phyloP scores from a whole-genome alignment of 2,113 vertebrate genomes.

The Theristicus caerulescens region DNA sequence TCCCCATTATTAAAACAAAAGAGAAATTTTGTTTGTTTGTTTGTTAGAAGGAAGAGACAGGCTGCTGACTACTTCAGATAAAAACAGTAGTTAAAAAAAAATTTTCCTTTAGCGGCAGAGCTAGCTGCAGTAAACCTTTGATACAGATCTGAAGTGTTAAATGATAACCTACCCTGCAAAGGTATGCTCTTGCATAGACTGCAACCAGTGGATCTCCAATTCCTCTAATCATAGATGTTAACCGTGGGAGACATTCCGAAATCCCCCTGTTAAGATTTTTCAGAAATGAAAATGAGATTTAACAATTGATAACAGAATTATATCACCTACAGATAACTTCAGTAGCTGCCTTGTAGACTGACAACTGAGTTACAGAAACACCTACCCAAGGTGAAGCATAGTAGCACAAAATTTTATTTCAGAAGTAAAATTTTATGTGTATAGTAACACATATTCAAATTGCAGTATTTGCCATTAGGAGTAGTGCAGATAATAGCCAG shows the following conservation, averaged over 20 bases:
- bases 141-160: neutral
- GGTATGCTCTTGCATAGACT: conserved; percentile 93
- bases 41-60: neutral
- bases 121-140: neutral
- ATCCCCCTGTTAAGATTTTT: conserved; percentile 81
- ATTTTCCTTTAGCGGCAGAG: neutral
- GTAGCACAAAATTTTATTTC: neutral
- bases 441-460: neutral
- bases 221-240: conserved; percentile 92
- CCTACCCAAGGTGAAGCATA: neutral
- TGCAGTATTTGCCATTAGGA: neutral
- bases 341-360: neutral
- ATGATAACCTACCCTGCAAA: conserved; percentile 86
- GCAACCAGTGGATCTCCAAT: conserved; percentile 95
- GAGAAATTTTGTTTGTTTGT: neutral
- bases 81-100: neutral
- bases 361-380: neutral
- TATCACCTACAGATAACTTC: neutral
- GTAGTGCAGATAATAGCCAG: neutral
- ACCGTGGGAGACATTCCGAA: conserved; percentile 88
- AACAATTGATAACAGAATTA: neutral
- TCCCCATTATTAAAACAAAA: neutral
- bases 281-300: neutral
- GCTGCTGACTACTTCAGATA: neutral
- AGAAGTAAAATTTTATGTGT: neutral